Percentiles rank a stretch among this genome's conserved stretches.
Conservation (phyloP, 2,888 invertebrate species). For the Drosophila aldrichi region DNA sequence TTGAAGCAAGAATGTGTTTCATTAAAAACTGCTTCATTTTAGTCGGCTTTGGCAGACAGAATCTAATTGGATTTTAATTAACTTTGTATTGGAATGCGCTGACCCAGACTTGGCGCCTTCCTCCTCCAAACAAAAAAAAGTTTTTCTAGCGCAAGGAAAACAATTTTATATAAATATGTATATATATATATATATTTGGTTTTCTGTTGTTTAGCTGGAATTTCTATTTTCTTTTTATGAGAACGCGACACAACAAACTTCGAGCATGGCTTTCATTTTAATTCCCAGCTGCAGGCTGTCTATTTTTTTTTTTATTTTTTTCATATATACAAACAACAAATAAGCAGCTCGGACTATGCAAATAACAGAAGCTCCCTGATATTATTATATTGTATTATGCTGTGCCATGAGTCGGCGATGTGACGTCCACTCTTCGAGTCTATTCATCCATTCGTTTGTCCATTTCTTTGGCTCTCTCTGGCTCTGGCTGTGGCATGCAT, state of each 20-base stretch:
- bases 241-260: constrained; percentile 26
- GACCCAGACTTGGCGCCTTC: not conserved
- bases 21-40: not conserved
- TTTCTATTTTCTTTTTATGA: constrained; percentile 9
- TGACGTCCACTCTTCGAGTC: constrained; percentile 14
- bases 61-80: not conserved
- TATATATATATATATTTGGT: not conserved
- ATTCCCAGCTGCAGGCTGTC: constrained; percentile 26
- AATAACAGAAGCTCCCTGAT: constrained; percentile 39
- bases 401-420: constrained; percentile 29
- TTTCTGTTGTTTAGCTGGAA: constrained; percentile 1
- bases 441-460: constrained; percentile 11
- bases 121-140: not conserved
- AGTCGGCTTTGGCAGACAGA: not conserved
- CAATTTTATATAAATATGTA: constrained; percentile 22
- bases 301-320: not conserved
- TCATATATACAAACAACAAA: not conserved
- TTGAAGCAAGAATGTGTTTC: not conserved
- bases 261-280: constrained; percentile 24
- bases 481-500: constrained; percentile 64
- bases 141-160: constrained; percentile 17
- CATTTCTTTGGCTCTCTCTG: constrained; percentile 17
- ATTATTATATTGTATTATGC: constrained; percentile 48
- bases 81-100: not conserved
- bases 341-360: constrained; percentile 24